A percentile compares a stretch with the other conserved stretches of the same genome.
Evolutionary conservation across 2,797 vertebrate genomes (phyloP).

Genomic region (Poeciliopsis paucimaculata): DNA sequence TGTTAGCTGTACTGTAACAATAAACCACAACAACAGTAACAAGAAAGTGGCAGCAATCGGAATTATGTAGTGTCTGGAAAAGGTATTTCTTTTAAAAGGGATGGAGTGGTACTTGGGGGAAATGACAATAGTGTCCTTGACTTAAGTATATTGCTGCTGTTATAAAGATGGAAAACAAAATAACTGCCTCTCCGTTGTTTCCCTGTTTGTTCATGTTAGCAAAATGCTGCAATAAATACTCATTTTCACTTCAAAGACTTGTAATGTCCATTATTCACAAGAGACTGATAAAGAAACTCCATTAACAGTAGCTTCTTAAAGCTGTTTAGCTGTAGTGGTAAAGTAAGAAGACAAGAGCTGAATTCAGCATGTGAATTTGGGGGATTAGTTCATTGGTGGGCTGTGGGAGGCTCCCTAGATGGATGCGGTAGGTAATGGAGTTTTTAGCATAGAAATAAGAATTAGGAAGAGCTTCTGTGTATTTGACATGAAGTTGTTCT

Average conservation of each 20-base stretch:
- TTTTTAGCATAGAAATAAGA: constrained; percentile 75
- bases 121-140: constrained; percentile 8
- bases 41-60: background rate
- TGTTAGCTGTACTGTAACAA: background rate
- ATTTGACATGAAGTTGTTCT: constrained; percentile 48
- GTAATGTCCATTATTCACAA: constrained; percentile 13
- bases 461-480: constrained; percentile 19
- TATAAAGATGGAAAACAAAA: background rate
- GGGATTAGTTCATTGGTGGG: background rate
- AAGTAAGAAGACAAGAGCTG: constrained; percentile 10
- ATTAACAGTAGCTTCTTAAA: constrained; percentile 38
- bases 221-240: background rate
- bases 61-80: background rate
- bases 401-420: constrained; percentile 37
- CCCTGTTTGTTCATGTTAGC: background rate
- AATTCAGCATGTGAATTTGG: constrained; percentile 8
- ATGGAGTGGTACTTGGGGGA: background rate
- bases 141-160: background rate
- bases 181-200: background rate
- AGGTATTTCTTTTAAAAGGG: background rate
- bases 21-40: constrained; percentile 8
- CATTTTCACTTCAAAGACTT: background rate
- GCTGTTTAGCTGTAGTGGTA: constrained; percentile 18
- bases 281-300: constrained; percentile 22
- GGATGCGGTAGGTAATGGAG: constrained; percentile 57